A percentile compares a stretch with the other conserved stretches of the same genome.
Conservation (phyloP, 1,140 invertebrate species). For the Caenorhabditis briggsae region DNA sequence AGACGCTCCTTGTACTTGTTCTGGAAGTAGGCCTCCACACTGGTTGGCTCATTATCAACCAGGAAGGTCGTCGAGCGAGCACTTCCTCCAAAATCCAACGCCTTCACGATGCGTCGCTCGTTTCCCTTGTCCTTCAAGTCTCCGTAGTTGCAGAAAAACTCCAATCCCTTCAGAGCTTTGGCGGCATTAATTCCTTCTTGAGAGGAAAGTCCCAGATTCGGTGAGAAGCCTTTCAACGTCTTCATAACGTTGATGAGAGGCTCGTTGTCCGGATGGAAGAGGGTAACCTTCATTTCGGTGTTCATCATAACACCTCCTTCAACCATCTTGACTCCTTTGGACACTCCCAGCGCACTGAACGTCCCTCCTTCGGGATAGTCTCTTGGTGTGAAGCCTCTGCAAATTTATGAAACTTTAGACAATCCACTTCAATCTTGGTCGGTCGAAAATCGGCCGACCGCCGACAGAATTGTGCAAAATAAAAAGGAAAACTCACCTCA, state of each 20-base stretch:
- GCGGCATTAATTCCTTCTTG: not conserved
- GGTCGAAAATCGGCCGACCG: no score
- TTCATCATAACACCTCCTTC: not conserved
- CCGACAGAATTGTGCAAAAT: no score
- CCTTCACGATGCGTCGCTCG: not conserved
- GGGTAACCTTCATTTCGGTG: not conserved
- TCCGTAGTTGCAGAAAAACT: not conserved
- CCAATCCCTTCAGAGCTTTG: not conserved
- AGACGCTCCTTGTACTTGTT: not conserved
- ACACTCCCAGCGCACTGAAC: not conserved
- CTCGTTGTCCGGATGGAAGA: constrained; percentile 15
- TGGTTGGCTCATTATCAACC: not conserved
- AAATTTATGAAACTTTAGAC: no score
- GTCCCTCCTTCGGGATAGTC: not conserved
- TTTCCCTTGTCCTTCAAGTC: not conserved
- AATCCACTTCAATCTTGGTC: no score
- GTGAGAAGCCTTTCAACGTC: not conserved
- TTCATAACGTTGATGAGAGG: not conserved
- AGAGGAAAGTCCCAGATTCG: not conserved
- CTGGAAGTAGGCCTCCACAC: not conserved
- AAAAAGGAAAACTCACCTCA: not conserved
- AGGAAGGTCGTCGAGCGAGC: not conserved
- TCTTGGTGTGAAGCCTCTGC: no score
- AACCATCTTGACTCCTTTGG: not conserved
- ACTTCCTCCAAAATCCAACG: not conserved